Percentiles rank a stretch among this genome's conserved stretches.
phyloP scores from a whole-genome alignment of 2,888 invertebrate genomes.

The Erannis defoliaria region DNA sequence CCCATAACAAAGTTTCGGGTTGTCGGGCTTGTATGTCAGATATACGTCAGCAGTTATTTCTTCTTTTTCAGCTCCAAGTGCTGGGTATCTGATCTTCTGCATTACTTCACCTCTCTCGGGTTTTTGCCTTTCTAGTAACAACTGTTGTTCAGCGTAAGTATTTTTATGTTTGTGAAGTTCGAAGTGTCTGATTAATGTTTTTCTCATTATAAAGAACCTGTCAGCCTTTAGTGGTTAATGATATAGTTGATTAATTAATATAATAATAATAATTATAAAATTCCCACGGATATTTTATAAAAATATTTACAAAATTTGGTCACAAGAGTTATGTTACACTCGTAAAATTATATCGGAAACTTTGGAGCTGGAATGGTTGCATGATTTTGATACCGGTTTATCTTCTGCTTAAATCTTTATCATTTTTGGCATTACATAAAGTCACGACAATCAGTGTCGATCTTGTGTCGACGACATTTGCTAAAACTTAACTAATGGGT shows the following conservation, averaged over 20 bases:
- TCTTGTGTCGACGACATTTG: too few species aligned
- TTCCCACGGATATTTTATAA: slow-evolving; percentile 42
- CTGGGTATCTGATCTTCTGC: neutral
- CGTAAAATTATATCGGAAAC: slow-evolving; percentile 34
- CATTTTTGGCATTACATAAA: slow-evolving; percentile 4
- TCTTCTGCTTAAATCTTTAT: slow-evolving; percentile 27
- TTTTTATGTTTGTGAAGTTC: neutral
- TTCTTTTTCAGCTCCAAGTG: neutral
- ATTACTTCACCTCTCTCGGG: neutral
- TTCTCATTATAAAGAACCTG: neutral
- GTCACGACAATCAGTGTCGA: slow-evolving; percentile 3
- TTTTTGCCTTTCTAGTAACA: neutral
- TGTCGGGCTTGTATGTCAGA: neutral
- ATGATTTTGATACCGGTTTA: slow-evolving; percentile 36
- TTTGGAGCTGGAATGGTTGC: slow-evolving; percentile 28
- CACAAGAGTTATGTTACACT: slow-evolving; percentile 36
- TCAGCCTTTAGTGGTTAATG: neutral
- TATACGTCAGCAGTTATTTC: neutral
- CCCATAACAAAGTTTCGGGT: too few species aligned
- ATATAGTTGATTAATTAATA: slow-evolving; percentile 31
- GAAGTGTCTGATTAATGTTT: neutral
- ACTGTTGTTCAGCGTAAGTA: slow-evolving; percentile 3
- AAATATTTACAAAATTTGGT: slow-evolving; percentile 34
- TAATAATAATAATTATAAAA: slow-evolving; percentile 35
- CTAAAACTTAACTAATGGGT: too few species aligned